Conservation (phyloP, 2,113 vertebrate species). For the Seriola quinqueradiata region DNA sequence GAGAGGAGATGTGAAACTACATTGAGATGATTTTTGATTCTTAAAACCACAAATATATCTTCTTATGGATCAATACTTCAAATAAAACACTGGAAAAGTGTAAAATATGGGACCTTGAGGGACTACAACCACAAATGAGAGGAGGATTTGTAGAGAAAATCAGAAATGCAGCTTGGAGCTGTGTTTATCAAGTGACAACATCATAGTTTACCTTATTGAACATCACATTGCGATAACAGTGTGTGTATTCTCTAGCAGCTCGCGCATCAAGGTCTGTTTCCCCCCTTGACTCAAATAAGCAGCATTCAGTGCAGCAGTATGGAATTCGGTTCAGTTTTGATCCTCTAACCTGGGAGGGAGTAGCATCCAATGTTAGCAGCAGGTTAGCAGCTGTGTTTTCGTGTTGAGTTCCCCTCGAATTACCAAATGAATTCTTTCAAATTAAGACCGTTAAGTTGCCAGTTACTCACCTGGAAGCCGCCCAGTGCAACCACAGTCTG, state of each 20-base stretch:
- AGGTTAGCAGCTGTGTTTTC: neutral
- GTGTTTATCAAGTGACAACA: too few species aligned
- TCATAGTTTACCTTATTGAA: neutral
- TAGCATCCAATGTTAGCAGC: neutral
- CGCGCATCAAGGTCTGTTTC: neutral
- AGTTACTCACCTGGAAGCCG: neutral
- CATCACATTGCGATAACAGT: neutral
- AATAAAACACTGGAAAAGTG: too few species aligned
- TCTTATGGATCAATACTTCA: too few species aligned
- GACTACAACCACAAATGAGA: too few species aligned
- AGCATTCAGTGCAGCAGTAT: too few species aligned
- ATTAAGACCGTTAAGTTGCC: neutral
- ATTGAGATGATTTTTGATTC: too few species aligned
- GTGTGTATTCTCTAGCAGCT: neutral
- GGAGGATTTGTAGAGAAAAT: too few species aligned
- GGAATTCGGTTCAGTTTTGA: neutral
- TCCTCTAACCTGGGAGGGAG: neutral
- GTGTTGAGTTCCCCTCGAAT: neutral
- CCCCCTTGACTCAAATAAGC: neutral
- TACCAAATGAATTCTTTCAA: neutral
- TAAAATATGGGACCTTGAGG: too few species aligned
- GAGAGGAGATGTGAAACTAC: too few species aligned
- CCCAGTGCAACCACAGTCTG: neutral
- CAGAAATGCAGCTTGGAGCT: too few species aligned
- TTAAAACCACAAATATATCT: too few species aligned